Conservation (phyloP, 2,797 vertebrate species). For the Crotalus adamanteus region DNA sequence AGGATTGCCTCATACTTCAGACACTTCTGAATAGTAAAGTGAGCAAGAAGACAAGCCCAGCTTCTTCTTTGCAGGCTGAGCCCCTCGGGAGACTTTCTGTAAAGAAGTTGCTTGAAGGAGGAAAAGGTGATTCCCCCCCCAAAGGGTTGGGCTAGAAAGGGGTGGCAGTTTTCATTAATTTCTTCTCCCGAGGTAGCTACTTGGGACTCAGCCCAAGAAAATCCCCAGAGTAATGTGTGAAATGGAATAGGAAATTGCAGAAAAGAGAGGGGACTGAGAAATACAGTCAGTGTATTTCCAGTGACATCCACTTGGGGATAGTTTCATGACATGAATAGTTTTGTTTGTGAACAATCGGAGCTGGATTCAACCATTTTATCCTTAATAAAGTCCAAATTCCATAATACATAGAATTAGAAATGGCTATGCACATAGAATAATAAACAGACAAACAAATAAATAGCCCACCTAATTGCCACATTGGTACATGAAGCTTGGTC, state of each 20-base stretch:
- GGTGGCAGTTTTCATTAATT: neutral
- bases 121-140: slow-evolving; percentile 80
- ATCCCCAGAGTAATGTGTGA: neutral
- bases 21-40: slow-evolving; percentile 81
- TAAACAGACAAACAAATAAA: neutral
- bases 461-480: neutral
- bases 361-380: neutral
- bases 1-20: slow-evolving; percentile 92
- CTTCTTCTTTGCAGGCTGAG: slow-evolving; percentile 71
- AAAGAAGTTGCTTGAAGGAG: slow-evolving; percentile 86
- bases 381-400: neutral
- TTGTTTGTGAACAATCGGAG: neutral
- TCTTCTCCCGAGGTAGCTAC: neutral
- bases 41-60: slow-evolving; percentile 52
- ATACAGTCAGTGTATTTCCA: neutral
- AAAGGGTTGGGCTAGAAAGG: neutral
- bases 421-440: neutral
- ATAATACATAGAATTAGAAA: neutral
- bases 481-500: neutral
- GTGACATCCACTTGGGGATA: neutral
- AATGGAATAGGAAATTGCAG: neutral
- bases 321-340: neutral
- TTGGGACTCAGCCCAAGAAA: neutral
- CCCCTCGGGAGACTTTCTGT: slow-evolving; percentile 82
- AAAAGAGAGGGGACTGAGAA: neutral